Evolutionary conservation across 2,113 vertebrate genomes (phyloP).

Genomic region (Megaceryle torquata): DNA sequence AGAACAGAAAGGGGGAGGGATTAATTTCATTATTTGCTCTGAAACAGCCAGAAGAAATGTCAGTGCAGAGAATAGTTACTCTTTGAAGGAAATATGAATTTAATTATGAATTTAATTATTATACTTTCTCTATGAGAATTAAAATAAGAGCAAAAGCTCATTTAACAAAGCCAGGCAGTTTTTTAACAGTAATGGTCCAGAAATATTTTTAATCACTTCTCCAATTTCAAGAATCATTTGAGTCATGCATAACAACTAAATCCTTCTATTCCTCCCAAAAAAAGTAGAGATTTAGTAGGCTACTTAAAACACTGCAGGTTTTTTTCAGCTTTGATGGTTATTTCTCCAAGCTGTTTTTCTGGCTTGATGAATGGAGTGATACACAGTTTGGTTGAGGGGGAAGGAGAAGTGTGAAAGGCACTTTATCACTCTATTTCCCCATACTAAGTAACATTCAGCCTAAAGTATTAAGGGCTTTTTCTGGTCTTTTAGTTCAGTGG

Average conservation of each 20-base stretch:
- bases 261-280: not conserved
- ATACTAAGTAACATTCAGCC: not conserved
- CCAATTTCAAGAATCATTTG: not conserved
- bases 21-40: not conserved
- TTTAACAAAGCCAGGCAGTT: not conserved
- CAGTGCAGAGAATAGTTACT: not conserved
- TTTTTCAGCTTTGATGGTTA: not conserved
- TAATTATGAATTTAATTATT: not conserved
- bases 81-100: not conserved
- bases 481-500: not conserved
- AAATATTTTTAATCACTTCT: not conserved
- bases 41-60: not conserved
- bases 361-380: not conserved
- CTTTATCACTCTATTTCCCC: not conserved
- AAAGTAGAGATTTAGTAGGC: not conserved
- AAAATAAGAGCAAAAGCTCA: not conserved
- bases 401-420: not conserved
- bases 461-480: not conserved
- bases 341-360: not conserved
- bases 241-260: not conserved
- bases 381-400: not conserved
- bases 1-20: not conserved
- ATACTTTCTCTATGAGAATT: not conserved
- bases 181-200: not conserved
- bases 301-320: not conserved